A percentile compares a stretch with the other conserved stretches of the same genome.
phyloP scores from a whole-genome alignment of 1,140 invertebrate species.

The Heliconius melpomene region DNA sequence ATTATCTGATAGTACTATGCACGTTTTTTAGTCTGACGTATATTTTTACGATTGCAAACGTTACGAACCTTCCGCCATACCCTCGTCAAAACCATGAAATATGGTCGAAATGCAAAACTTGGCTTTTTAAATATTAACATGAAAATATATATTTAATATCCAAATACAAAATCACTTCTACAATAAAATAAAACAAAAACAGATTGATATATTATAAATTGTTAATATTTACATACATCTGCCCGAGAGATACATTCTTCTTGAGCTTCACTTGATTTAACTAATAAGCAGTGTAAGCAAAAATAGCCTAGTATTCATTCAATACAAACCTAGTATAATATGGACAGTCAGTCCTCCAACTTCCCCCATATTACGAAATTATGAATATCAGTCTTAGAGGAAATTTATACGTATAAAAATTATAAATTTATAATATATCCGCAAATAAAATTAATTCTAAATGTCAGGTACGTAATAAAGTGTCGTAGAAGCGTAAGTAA shows the following conservation, averaged over 20 bases:
- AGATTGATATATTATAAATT: not conserved
- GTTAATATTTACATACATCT: not conserved
- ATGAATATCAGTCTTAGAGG: too few species aligned
- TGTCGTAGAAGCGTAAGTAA: not conserved
- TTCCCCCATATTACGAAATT: too few species aligned
- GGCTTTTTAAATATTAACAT: not conserved
- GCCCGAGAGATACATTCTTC: too few species aligned
- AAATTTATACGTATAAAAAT: too few species aligned
- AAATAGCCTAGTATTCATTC: too few species aligned
- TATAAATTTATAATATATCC: not conserved
- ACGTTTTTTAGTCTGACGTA: not conserved
- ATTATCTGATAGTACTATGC: not conserved
- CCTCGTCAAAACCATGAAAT: not conserved
- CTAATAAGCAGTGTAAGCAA: too few species aligned
- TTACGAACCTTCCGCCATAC: not conserved
- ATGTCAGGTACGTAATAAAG: not conserved
- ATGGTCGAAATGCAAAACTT: not conserved
- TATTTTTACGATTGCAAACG: constrained; percentile 1
- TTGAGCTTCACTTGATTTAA: too few species aligned
- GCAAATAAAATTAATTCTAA: not conserved
- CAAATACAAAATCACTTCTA: not conserved
- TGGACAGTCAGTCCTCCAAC: too few species aligned
- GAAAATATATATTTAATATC: not conserved
- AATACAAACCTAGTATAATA: too few species aligned
- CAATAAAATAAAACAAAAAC: not conserved